phyloP scores from a whole-genome alignment of 2,888 invertebrate species.

The Lasioglossum oenotherae region DNA sequence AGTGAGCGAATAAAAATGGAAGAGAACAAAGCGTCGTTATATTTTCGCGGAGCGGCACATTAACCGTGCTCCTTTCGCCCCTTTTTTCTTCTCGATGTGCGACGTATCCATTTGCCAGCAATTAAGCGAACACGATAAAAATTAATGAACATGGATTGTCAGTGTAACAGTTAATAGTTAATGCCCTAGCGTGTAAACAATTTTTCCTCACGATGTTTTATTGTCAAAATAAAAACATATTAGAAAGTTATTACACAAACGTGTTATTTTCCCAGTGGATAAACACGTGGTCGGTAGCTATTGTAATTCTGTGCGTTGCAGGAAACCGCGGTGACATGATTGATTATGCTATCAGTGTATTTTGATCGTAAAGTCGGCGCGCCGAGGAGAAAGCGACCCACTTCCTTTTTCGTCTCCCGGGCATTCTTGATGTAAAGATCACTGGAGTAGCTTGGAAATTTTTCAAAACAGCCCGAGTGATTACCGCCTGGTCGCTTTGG shows the following conservation, averaged over 20 bases:
- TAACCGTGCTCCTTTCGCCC: neutral
- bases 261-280: constrained; percentile 58
- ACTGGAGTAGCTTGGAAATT: constrained; percentile 79
- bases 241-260: neutral
- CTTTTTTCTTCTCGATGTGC: neutral
- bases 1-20: neutral
- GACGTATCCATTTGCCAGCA: neutral
- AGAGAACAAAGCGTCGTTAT: neutral
- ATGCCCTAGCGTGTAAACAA: neutral
- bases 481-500: constrained; percentile 81
- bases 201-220: neutral
- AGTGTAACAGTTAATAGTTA: neutral
- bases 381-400: constrained; percentile 56
- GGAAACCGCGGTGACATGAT: constrained; percentile 75
- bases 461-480: constrained; percentile 83
- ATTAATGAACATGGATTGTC: neutral
- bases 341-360: constrained; percentile 76
- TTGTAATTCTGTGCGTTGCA: constrained; percentile 77
- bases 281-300: constrained; percentile 73
- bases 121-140: neutral
- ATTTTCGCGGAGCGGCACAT: neutral
- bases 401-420: constrained; percentile 18
- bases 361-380: constrained; percentile 72
- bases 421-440: constrained; percentile 67
- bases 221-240: neutral